A percentile compares a stretch with the other conserved stretches of the same genome.
Conservation (phyloP, 2,888 invertebrate species). For the Fissipunctia ypsillon region DNA sequence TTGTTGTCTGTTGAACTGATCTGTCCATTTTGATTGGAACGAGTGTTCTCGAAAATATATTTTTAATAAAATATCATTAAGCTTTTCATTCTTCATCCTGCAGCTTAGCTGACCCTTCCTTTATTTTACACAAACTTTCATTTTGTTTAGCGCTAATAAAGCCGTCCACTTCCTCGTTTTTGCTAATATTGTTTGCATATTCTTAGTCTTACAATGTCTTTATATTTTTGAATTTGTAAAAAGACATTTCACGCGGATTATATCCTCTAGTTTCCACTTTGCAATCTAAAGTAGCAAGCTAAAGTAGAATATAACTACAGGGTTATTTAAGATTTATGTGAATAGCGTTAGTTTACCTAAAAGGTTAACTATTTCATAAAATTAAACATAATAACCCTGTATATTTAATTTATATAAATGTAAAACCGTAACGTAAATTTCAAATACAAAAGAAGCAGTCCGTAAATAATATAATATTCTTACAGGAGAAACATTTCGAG, state of each 20-base stretch:
- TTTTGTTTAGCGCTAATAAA: slow-evolving; percentile 52
- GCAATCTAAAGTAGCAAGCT: slow-evolving; percentile 33
- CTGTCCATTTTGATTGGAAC: slow-evolving; percentile 88
- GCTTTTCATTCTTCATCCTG: slow-evolving; percentile 88
- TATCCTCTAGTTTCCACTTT: slow-evolving; percentile 49
- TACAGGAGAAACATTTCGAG: slow-evolving; percentile 94
- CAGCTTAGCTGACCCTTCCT: slow-evolving; percentile 78
- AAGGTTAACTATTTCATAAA: background rate
- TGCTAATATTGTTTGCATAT: slow-evolving; percentile 62
- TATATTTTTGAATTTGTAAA: slow-evolving; percentile 30
- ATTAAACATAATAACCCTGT: slow-evolving; percentile 58
- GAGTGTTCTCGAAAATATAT: slow-evolving; percentile 87
- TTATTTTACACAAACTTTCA: slow-evolving; percentile 61
- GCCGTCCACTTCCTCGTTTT: slow-evolving; percentile 55
- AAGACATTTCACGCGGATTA: slow-evolving; percentile 49
- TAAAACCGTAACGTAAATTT: slow-evolving; percentile 7
- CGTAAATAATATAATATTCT: slow-evolving; percentile 73
- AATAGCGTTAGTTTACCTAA: background rate
- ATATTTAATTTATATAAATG: slow-evolving; percentile 33
- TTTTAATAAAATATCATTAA: slow-evolving; percentile 85
- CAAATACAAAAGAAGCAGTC: slow-evolving; percentile 14
- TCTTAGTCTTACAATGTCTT: slow-evolving; percentile 49
- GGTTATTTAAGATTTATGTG: slow-evolving; percentile 54
- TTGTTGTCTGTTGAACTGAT: slow-evolving; percentile 82
- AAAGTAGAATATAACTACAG: slow-evolving; percentile 50